Base-by-base conservation (phyloP, 2,113 vertebrate genomes). In the Argyrosomus japonicus region DNA sequence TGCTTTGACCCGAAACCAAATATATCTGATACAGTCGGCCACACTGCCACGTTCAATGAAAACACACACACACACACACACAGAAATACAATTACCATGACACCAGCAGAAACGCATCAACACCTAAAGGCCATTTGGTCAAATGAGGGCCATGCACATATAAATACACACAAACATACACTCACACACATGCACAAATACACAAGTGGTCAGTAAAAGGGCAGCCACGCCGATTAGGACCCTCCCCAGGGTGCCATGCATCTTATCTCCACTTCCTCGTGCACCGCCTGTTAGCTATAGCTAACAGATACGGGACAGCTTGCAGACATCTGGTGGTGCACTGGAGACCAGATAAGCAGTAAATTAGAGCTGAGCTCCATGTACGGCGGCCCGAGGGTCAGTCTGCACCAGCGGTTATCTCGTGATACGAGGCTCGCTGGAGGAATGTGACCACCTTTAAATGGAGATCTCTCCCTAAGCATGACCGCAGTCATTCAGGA, bases 321-420 rank as follows among this genome's bases (percentile, higher is more conserved):
- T 1, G 61, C 32, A 51, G 87, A 17, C 62, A 23, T 29, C 19
- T 29, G 21, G 51, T 61, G 83, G 43, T 70, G 60, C 70, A 23
- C 60, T 0, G 2, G 53, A 56, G 77, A 75, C 48, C 77, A 53
- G 88, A 84, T 75, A 75, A 83, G 77, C 67, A 53, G 61, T 27
- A 47, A 72, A 85, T 81, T 69, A 85, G 77, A 87, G 70, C 7
- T 25, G 14, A 32, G 15, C 32, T 23, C 36, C 23, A 13, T 47
- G 73, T 68, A 19, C 43, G 12, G 25, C 21, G 10, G 68, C 71
- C 75, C 12, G 0, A 0, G 72, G 73, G 75, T 77, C 23, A 8
- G 40, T 63, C 70, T 68, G 53, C 58, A 53, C 57, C 63, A 19
- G 72, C 29, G 0, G 50, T 60, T 63, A 65, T 56, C 73, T 56